A percentile compares a stretch with the other conserved stretches of the same genome.
Conservation (phyloP, 2,797 vertebrate species). For the Sebastes goodei region DNA sequence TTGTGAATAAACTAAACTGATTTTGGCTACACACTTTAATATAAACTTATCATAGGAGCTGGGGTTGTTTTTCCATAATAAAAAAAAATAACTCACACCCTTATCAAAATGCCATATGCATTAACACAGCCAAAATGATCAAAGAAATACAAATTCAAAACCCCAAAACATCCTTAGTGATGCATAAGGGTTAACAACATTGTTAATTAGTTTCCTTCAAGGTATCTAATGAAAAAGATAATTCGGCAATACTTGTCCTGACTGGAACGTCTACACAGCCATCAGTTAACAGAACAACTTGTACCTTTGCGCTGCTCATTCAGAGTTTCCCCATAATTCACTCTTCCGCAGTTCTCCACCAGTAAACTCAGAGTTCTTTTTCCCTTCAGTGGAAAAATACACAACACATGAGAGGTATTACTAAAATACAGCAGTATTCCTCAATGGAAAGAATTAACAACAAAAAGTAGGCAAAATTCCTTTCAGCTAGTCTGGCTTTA, state of each 20-base stretch:
- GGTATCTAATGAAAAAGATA: background rate
- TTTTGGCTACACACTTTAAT: background rate
- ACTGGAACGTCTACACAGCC: slow-evolving; percentile 14
- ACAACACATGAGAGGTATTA: slow-evolving; percentile 24
- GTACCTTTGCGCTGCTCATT: slow-evolving; percentile 92
- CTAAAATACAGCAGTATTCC: background rate
- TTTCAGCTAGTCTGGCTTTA: slow-evolving; percentile 3
- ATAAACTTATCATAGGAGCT: background rate
- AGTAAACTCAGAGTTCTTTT: slow-evolving; percentile 87
- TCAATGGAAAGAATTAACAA: background rate
- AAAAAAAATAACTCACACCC: background rate
- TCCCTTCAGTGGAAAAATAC: slow-evolving; percentile 75
- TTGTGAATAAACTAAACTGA: background rate
- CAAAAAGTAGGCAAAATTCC: background rate
- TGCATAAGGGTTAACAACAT: background rate
- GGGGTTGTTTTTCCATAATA: background rate
- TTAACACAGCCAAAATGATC: background rate
- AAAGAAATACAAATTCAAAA: background rate
- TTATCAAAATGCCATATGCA: background rate
- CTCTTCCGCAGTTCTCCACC: slow-evolving; percentile 92
- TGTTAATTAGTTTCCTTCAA: slow-evolving; percentile 21
- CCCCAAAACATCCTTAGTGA: background rate
- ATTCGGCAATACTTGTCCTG: background rate
- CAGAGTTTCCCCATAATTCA: slow-evolving; percentile 89
- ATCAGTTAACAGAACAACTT: background rate